These are phyloP conservation scores for Drosophila demipolita DNA, from an alignment of 2,888 invertebrate species.

Conservation along the genomic window DNA sequence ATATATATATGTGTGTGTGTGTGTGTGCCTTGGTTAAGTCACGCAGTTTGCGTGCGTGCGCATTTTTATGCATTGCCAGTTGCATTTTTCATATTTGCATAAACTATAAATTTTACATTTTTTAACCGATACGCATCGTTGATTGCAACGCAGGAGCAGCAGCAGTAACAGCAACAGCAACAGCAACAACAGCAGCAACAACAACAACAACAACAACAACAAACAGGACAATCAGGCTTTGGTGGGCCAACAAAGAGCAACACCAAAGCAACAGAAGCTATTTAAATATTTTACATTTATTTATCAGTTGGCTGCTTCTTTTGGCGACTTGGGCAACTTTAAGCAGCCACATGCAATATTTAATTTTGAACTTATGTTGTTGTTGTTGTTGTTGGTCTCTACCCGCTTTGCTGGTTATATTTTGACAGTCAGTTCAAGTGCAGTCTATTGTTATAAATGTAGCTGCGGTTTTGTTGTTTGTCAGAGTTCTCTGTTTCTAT, in stretches of 20 bases:
- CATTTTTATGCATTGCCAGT: conserved; percentile 81
- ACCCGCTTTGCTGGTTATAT: conserved; percentile 15
- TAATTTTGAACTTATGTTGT: conserved; percentile 37
- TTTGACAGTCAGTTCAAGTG: conserved; percentile 52
- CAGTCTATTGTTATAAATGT: conserved; percentile 54
- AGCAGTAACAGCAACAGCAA: conserved; percentile 3
- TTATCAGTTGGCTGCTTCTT: conserved; percentile 44
- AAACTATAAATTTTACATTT: conserved; percentile 80
- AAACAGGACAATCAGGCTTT: conserved; percentile 38
- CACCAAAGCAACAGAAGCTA: conserved; percentile 50
- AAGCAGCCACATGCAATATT: conserved; percentile 65
- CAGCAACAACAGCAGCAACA: conserved; percentile 11
- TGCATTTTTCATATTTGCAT: conserved; percentile 81
- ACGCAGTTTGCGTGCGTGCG: conserved; percentile 79
- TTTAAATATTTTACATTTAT: conserved; percentile 76
- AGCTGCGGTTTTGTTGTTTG: conserved; percentile 13
- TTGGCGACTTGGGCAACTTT: conserved; percentile 39
- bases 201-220: conserved; percentile 14
- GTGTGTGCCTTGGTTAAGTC: conserved; percentile 63
- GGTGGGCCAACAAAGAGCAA: conserved; percentile 46
- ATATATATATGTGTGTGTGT: conserved; percentile 13
- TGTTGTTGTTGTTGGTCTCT: background rate
- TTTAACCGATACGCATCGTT: conserved; percentile 81
- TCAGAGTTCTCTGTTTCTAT: conserved; percentile 1
- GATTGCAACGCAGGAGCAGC: conserved; percentile 65